Evolutionary conservation across 2,888 invertebrate species (phyloP), one percentile per base, ranked within the genome.

Genomic region (Aporophyla nigra): DNA sequence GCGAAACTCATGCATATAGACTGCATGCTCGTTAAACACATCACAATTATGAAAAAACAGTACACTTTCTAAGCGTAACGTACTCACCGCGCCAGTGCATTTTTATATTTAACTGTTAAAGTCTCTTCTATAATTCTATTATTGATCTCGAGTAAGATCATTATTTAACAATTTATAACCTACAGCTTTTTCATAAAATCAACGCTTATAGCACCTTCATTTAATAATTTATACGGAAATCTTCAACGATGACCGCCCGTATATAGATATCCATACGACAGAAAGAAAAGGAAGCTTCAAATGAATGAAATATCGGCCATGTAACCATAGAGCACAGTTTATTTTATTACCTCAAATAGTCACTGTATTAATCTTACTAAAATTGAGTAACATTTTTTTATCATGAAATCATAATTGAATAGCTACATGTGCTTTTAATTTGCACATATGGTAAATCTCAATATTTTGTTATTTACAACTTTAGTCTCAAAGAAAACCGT

Each of bases 111-210:
- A 91, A 99, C 98, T 93, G 98, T 98, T 94, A 99, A 97, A 82
- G 99, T 99, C 97, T 99, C 99, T 97, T 99, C 99, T 92, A 99
- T 98, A 97, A 99, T 99, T 97, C 99, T 98, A 97, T 99, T 99
- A 97, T 99, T 99, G 97, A 99, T 99, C 98, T 99, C 99, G 95
- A 99, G 97, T 96, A 99, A 97, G 97, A 99, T 99, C 99, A 99
- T 99, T 95, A 95, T 95, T 96, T 95, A 95, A 96, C 94, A 96
- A 96, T 96, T 94, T 93, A 94, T 95, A 96, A 95, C 96, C 97
- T 97, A 96, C 96, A 94, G 94, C 88, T 94, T 95, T 95, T 94
- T 93, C 95, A 96, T 96, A 96, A 96, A 97, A 96, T 93, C 93
- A 96, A 96, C 96, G 96, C 94, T 85, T 96, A 96, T 92, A 97